A percentile compares a stretch with the other conserved stretches of the same genome.
phyloP scores from a whole-genome alignment of 2,797 vertebrate species.

The Pseudochaenichthys georgianus region DNA sequence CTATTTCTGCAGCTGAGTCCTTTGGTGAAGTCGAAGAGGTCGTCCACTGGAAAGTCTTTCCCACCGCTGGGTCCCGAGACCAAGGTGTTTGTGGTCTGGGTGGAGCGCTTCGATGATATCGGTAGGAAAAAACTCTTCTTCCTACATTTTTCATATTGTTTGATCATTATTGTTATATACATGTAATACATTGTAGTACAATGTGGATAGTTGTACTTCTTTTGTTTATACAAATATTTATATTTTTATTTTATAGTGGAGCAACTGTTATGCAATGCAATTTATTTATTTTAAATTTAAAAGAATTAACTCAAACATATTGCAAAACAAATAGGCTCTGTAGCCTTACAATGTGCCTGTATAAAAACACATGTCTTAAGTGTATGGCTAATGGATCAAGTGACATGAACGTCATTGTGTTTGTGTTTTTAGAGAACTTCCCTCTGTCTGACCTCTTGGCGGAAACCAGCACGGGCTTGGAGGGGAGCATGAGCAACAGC shows the following conservation, averaged over 20 bases:
- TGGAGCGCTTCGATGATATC: constrained; percentile 96
- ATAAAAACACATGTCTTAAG: background rate
- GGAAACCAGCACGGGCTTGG: constrained; percentile 95
- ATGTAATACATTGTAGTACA: too few relatives aligned
- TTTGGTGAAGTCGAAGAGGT: constrained; percentile 90
- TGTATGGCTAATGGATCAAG: background rate
- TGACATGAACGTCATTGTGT: constrained; percentile 29
- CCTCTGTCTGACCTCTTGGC: constrained; percentile 93
- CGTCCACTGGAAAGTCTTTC: constrained; percentile 91
- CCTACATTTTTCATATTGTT: background rate
- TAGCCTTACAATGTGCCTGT: background rate
- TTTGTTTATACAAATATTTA: too few relatives aligned
- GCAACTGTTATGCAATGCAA: too few relatives aligned
- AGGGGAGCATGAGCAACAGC: constrained; percentile 93
- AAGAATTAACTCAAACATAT: too few relatives aligned
- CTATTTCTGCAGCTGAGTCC: constrained; percentile 87
- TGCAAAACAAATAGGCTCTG: background rate
- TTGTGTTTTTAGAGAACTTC: constrained; percentile 90
- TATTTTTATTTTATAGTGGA: too few relatives aligned
- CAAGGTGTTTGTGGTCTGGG: constrained; percentile 96
- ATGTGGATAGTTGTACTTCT: too few relatives aligned
- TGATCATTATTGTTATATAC: too few relatives aligned
- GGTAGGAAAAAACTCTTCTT: constrained; percentile 79
- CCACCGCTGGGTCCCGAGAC: constrained; percentile 95
- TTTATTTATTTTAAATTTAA: too few relatives aligned